Percentiles rank a stretch among this genome's conserved stretches.
phyloP scores from a whole-genome alignment of 1,140 invertebrate genomes.

The Drosophila pruinosa region DNA sequence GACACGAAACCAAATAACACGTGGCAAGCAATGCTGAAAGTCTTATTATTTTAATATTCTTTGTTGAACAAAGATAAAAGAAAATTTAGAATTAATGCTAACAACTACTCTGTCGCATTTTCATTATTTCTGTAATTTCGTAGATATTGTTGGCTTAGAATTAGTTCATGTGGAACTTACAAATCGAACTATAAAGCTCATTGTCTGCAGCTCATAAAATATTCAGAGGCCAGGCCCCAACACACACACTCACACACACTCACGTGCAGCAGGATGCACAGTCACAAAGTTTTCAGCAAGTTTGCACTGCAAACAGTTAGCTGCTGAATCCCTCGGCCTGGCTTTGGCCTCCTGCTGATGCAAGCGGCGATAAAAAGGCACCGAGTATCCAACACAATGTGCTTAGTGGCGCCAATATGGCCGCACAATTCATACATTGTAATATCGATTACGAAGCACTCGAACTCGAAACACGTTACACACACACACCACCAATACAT shows the following conservation, averaged over 20 bases:
- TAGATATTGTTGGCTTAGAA: not conserved
- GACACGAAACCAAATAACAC: slow-evolving; percentile 19
- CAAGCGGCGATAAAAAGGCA: slow-evolving; percentile 55
- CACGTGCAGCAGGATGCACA: slow-evolving; percentile 29
- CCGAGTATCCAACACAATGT: slow-evolving; percentile 58
- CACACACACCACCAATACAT: slow-evolving; percentile 13
- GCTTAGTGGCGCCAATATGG: slow-evolving; percentile 47
- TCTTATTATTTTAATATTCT: too few species aligned
- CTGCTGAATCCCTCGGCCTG: not conserved
- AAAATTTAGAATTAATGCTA: not conserved
- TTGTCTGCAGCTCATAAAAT: slow-evolving; percentile 42
- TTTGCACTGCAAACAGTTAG: slow-evolving; percentile 45
- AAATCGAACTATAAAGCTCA: slow-evolving; percentile 25
- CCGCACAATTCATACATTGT: slow-evolving; percentile 64
- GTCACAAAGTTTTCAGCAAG: slow-evolving; percentile 34
- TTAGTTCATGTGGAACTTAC: not conserved
- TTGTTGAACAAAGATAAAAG: not conserved
- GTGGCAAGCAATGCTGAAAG: not conserved
- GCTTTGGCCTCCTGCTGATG: slow-evolving; percentile 25
- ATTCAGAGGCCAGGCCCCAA: slow-evolving; percentile 23
- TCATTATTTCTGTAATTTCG: not conserved
- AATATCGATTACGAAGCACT: slow-evolving; percentile 77
- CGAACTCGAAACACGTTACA: slow-evolving; percentile 47
- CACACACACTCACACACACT: too few species aligned
- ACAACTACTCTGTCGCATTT: not conserved